A percentile compares a stretch with the other conserved stretches of the same genome.
Conservation (phyloP, 2,888 invertebrate species). For the Bhutanitis thaidina region DNA sequence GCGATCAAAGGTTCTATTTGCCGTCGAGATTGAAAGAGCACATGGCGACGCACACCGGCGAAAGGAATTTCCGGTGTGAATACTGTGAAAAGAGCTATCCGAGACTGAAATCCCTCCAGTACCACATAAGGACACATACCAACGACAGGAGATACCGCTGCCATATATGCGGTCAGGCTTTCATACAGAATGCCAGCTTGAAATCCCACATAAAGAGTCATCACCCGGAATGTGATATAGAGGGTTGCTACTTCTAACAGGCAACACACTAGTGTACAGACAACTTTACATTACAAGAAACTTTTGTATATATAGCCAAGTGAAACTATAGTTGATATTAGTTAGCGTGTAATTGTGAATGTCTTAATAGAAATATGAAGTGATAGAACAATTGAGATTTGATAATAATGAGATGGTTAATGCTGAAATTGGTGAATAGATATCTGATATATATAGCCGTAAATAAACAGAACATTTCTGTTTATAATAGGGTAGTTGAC, state of each 20-base stretch:
- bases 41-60: conserved; percentile 76
- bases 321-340: neutral
- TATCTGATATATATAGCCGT: too few relatives aligned
- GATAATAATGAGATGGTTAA: neutral
- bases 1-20: conserved; percentile 73
- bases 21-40: conserved; percentile 70
- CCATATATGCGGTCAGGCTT: conserved; percentile 76
- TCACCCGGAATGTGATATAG: conserved; percentile 70
- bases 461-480: too few relatives aligned
- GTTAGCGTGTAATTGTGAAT: neutral
- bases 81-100: conserved; percentile 82
- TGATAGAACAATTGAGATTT: neutral
- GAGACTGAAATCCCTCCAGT: conserved; percentile 77
- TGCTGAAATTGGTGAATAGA: too few relatives aligned
- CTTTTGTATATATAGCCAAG: neutral
- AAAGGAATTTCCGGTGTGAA: conserved; percentile 78
- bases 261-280: neutral
- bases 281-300: neutral
- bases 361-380: neutral
- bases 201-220: conserved; percentile 81
- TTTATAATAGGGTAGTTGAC: too few relatives aligned
- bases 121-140: conserved; percentile 80
- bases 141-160: conserved; percentile 80
- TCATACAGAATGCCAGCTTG: conserved; percentile 79
- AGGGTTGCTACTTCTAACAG: conserved; percentile 54